Evolutionary conservation across 2,113 vertebrate species (phyloP).

Genomic region (Chaetops frenatus): DNA sequence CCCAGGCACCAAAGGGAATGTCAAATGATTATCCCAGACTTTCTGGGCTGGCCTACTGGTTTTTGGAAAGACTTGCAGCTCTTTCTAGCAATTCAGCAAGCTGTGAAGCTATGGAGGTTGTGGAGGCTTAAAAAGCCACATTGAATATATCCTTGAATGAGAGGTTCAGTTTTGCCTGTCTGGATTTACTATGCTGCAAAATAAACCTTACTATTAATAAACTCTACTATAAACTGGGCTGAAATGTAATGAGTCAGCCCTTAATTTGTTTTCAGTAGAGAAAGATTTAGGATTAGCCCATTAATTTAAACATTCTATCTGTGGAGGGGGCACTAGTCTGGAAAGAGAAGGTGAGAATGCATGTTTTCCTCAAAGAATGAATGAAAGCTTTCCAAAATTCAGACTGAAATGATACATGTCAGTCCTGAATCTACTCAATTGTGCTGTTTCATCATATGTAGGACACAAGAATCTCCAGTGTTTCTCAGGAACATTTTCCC

Average conservation of each 20-base stretch:
- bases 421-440: not conserved
- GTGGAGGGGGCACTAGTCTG: not conserved
- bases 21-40: not conserved
- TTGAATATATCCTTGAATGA: not conserved
- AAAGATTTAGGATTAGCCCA: not conserved
- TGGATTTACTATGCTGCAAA: not conserved
- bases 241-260: not conserved
- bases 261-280: not conserved
- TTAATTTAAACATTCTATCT: not conserved
- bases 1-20: not conserved
- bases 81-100: not conserved
- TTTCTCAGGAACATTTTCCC: not conserved
- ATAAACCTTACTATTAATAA: not conserved
- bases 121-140: not conserved
- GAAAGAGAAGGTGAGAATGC: not conserved
- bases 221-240: not conserved
- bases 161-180: not conserved
- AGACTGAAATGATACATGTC: not conserved
- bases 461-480: not conserved
- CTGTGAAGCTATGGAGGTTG: not conserved
- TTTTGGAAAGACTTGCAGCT: not conserved
- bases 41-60: not conserved
- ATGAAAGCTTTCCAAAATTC: not conserved
- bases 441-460: not conserved
- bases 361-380: not conserved